Percentiles rank a stretch among this genome's conserved stretches.
phyloP scores from a whole-genome alignment of 2,113 vertebrate genomes.

The Cacatua alba region DNA sequence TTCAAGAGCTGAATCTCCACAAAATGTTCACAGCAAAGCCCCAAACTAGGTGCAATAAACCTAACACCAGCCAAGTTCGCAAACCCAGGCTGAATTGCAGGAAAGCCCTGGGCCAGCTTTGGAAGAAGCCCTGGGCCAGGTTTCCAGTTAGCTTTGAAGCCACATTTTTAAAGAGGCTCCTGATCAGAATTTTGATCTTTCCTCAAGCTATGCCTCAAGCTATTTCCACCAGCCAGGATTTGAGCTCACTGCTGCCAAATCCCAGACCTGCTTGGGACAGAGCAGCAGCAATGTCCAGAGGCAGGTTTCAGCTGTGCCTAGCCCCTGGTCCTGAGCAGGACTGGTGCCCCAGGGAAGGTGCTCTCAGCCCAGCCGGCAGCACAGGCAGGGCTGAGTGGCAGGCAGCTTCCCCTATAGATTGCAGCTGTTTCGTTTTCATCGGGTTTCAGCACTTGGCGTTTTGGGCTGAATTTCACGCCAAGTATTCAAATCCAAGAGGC shows the following conservation, averaged over 20 bases:
- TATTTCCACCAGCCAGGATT: constrained; percentile 2
- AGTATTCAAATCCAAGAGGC: constrained; percentile 51
- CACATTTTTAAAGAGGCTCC: constrained; percentile 41
- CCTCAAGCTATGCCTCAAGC: background rate
- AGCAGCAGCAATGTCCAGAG: background rate
- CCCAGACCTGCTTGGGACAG: background rate
- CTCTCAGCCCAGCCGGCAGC: background rate
- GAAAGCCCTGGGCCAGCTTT: constrained; percentile 52
- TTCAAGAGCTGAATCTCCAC: constrained; percentile 33
- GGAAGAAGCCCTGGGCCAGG: constrained; percentile 19
- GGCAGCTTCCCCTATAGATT: background rate
- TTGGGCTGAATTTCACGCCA: constrained; percentile 33
- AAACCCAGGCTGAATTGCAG: constrained; percentile 41
- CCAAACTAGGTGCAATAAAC: constrained; percentile 66
- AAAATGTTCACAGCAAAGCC: constrained; percentile 54
- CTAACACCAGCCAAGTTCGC: constrained; percentile 26
- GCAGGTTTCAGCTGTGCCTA: background rate
- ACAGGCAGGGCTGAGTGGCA: background rate
- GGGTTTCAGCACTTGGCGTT: constrained; percentile 28
- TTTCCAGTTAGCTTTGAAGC: constrained; percentile 62
- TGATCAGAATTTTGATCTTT: constrained; percentile 44
- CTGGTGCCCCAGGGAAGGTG: background rate
- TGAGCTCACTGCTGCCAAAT: background rate
- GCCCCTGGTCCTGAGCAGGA: fast-evolving
- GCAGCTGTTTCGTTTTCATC: background rate